phyloP scores from a whole-genome alignment of 1,140 invertebrate genomes.

The Drosophila sulfurigaster region DNA sequence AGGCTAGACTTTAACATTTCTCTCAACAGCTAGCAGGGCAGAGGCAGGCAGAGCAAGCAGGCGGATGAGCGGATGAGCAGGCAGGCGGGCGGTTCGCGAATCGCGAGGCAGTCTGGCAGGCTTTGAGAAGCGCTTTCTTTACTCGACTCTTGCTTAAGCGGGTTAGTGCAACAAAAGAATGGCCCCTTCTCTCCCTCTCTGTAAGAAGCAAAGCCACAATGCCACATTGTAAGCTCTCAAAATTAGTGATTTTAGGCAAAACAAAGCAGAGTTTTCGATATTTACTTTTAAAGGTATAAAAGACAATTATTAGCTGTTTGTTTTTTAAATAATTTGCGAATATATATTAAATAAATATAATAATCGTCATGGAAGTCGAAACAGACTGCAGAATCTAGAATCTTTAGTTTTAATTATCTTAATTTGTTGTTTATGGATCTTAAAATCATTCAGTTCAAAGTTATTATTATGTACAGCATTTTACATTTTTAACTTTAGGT shows the following conservation, averaged over 20 bases:
- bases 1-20: constrained; percentile 83
- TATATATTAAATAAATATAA: no score
- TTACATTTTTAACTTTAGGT: no score
- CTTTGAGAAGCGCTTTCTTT: not conserved
- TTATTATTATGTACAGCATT: no score
- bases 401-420: no score
- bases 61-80: constrained; percentile 19
- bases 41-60: constrained; percentile 11
- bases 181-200: not conserved
- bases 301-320: no score
- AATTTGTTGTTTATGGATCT: no score
- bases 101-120: constrained; percentile 14
- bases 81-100: not conserved
- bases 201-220: not conserved
- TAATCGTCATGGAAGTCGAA: no score
- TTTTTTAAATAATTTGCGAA: no score
- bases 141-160: constrained; percentile 9
- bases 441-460: no score
- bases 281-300: no score
- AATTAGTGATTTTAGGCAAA: not conserved
- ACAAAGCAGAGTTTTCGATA: not conserved
- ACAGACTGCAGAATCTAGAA: no score
- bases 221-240: not conserved
- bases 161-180: constrained; percentile 8
- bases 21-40: constrained; percentile 49